Evolutionary conservation across 2,797 vertebrate genomes (phyloP).

Genomic region (Sparidentex hasta): DNA sequence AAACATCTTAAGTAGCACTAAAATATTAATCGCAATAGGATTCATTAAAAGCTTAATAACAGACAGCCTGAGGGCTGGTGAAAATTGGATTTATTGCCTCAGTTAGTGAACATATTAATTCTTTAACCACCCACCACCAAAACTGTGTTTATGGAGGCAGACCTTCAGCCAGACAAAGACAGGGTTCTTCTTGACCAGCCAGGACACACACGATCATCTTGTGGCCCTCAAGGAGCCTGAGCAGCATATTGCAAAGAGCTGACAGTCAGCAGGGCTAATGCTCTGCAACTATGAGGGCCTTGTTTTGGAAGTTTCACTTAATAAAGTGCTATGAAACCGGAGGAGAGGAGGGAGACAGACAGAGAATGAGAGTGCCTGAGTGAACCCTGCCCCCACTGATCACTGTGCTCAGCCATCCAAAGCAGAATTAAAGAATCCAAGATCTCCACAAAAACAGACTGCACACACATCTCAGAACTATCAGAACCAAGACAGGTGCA

Average conservation of each 20-base stretch:
- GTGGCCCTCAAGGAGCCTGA: slow-evolving; percentile 50
- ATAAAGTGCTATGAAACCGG: slow-evolving; percentile 78
- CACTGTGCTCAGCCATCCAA: slow-evolving; percentile 56
- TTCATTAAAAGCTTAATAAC: slow-evolving; percentile 68
- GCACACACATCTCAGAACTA: neutral
- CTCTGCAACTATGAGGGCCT: slow-evolving; percentile 69
- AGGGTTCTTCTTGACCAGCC: slow-evolving; percentile 74
- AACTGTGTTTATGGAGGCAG: slow-evolving; percentile 67
- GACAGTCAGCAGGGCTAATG: slow-evolving; percentile 75
- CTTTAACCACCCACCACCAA: slow-evolving; percentile 47
- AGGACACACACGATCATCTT: slow-evolving; percentile 72
- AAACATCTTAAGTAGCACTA: slow-evolving; percentile 22
- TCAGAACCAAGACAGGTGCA: neutral
- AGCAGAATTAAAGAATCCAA: slow-evolving; percentile 35
- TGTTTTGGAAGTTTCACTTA: slow-evolving; percentile 77
- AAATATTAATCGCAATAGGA: slow-evolving; percentile 51
- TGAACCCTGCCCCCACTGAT: slow-evolving; percentile 56
- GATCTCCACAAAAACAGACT: neutral
- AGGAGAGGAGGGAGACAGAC: slow-evolving; percentile 53
- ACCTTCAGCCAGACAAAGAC: slow-evolving; percentile 75
- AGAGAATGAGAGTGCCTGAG: slow-evolving; percentile 32
- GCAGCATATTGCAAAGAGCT: slow-evolving; percentile 83
- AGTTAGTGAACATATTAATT: slow-evolving; percentile 64
- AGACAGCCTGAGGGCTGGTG: slow-evolving; percentile 36
- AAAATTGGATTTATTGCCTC: slow-evolving; percentile 56